Percentiles rank a stretch among this genome's conserved stretches.
phyloP scores from a whole-genome alignment of 1,140 invertebrate species.

The Nymphalis io region DNA sequence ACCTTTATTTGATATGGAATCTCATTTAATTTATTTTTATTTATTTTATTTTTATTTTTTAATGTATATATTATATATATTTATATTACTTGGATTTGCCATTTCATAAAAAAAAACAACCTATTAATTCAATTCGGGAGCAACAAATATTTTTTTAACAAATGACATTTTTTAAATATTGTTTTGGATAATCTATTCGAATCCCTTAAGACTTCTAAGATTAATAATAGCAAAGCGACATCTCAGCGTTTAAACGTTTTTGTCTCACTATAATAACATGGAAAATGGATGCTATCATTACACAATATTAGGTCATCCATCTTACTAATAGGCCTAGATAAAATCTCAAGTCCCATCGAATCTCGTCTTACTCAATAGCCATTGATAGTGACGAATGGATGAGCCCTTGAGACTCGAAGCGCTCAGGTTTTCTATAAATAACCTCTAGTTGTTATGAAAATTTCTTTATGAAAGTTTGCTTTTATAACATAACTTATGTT shows the following conservation, averaged over 20 bases:
- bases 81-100: too few species aligned
- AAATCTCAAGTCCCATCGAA: conserved; percentile 40
- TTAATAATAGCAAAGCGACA: background rate
- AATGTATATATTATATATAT: too few species aligned
- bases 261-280: conserved; percentile 27
- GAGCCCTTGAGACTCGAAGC: conserved; percentile 27
- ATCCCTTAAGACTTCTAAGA: background rate
- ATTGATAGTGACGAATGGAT: conserved; percentile 36
- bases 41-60: too few species aligned
- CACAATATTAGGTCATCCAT: conserved; percentile 41
- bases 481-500: too few species aligned
- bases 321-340: conserved; percentile 41
- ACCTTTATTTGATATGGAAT: too few species aligned
- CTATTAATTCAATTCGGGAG: too few species aligned
- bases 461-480: conserved; percentile 10
- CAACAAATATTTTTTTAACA: too few species aligned
- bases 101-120: too few species aligned
- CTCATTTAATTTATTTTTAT: too few species aligned
- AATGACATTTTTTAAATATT: too few species aligned
- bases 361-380: conserved; percentile 33
- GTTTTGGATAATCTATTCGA: background rate
- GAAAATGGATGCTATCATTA: conserved; percentile 34
- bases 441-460: conserved; percentile 31
- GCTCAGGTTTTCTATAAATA: conserved; percentile 36
- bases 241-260: background rate